Percentiles rank a stretch among this genome's conserved stretches.
Evolutionary conservation across 1,140 invertebrate species (phyloP).

Genomic region (Dendroctonus ponderosae): DNA sequence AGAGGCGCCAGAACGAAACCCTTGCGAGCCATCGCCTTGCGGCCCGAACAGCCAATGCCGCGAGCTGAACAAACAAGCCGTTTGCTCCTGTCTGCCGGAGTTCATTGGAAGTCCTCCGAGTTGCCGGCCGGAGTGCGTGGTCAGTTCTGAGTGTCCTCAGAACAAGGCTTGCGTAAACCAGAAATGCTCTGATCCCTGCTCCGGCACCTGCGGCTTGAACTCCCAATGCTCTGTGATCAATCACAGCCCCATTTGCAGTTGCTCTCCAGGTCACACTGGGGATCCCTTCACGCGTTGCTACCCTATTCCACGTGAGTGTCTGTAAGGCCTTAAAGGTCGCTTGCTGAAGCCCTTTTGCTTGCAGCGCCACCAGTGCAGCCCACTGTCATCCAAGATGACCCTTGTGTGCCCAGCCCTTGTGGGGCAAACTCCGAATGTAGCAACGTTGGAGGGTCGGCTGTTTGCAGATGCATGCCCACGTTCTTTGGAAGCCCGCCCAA

Average conservation of each 20-base stretch:
- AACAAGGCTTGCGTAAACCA: slow-evolving; percentile 72
- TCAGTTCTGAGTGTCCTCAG: slow-evolving; percentile 76
- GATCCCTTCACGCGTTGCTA: slow-evolving; percentile 60
- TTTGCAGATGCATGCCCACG: slow-evolving; percentile 60
- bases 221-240: slow-evolving; percentile 72
- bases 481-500: slow-evolving; percentile 66
- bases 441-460: slow-evolving; percentile 57
- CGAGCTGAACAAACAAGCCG: slow-evolving; percentile 53
- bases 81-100: slow-evolving; percentile 61
- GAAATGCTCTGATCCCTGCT: slow-evolving; percentile 73
- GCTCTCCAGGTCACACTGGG: slow-evolving; percentile 54
- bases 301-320: slow-evolving; percentile 57
- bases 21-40: slow-evolving; percentile 62
- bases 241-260: slow-evolving; percentile 62
- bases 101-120: slow-evolving; percentile 65
- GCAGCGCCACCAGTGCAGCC: slow-evolving; percentile 42
- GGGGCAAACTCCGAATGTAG: slow-evolving; percentile 65
- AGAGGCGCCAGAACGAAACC: slow-evolving; percentile 52
- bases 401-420: slow-evolving; percentile 69
- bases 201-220: slow-evolving; percentile 69
- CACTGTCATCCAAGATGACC: slow-evolving; percentile 50
- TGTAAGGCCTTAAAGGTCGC: background rate
- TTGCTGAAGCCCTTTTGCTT: slow-evolving; percentile 19
- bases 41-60: slow-evolving; percentile 67
- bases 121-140: slow-evolving; percentile 79